Evolutionary conservation across 2,888 invertebrate species (phyloP), one percentile per base, ranked within the genome.

Genomic region (Cancer borealis): DNA sequence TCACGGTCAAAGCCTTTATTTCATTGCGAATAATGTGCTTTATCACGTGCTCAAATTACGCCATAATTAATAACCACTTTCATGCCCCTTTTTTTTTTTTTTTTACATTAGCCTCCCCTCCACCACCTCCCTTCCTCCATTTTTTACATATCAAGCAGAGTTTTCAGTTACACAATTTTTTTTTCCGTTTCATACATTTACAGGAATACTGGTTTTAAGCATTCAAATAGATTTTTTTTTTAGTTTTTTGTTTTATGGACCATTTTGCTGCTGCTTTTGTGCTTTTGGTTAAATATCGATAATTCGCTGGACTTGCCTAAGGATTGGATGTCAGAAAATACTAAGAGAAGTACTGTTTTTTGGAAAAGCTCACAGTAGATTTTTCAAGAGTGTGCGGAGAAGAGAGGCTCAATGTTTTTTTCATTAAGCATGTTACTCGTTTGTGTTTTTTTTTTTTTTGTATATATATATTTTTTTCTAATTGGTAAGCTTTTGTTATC

Each of bases 11-110:
- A 49, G 88, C 88, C 26, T 47, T 49, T 47, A 89, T 49, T 89
- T 49, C 14, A 89, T 49, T n/a, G n/a, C 8, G 39, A 89, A n/a
- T 21, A 89, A 89, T 47, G 30, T 89, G 39, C n/a, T 84, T 84
- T 84, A 39, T 84, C 39, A 39, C 84, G 84, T 17, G 10, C 39
- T 39, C 30, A 84, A 84, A 39, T 84, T 84, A 30, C 84, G 12
- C 73, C 30, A 54, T 60, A 89, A 89, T 49, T 89, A 30, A 54
- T 90, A 30, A 30, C 66, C 39, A 21, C 66, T 66, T 66, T 45
- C 47, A 45, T 60, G 91, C 1, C 39, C n/a, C n/a, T n/a, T n/a
- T n/a, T n/a, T n/a, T n/a, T n/a, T n/a, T n/a, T n/a, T n/a, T n/a
- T n/a, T 49, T 10, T 89, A 45, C 89, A 46, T n/a, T 17, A 89